These are phyloP conservation scores for Nudaria mundana DNA, from an alignment of 2,888 invertebrate species.

Conservation along the genomic window DNA sequence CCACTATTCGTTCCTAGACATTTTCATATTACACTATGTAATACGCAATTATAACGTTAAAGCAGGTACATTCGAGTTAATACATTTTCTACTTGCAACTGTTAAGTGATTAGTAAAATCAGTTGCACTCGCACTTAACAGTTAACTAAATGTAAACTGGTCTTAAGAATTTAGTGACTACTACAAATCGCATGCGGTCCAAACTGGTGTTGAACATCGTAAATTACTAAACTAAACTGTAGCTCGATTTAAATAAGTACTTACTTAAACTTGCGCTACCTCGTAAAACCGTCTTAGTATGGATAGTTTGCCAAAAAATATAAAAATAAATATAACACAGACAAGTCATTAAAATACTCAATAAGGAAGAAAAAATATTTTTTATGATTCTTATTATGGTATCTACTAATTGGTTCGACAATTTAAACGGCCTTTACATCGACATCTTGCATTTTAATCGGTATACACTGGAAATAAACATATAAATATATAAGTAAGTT, in stretches of 20 bases:
- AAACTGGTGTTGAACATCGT: constrained; percentile 47
- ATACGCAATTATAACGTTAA: constrained; percentile 50
- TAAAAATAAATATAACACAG: constrained; percentile 52
- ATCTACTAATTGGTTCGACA: constrained; percentile 72
- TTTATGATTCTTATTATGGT: constrained; percentile 69
- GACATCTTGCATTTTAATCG: constrained; percentile 73
- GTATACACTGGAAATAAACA: constrained; percentile 66
- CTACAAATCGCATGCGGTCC: constrained; percentile 29
- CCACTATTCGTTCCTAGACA: constrained; percentile 62
- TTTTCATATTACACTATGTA: constrained; percentile 55
- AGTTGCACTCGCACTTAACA: constrained; percentile 16
- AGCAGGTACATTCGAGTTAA: too few relatives aligned
- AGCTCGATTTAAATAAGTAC: constrained; percentile 42
- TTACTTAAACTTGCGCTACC: constrained; percentile 62
- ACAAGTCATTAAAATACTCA: constrained; percentile 48
- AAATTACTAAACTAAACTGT: too few relatives aligned
- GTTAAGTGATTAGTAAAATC: too few relatives aligned
- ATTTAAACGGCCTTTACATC: constrained; percentile 65
- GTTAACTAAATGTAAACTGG: too few relatives aligned
- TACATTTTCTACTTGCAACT: too few relatives aligned
- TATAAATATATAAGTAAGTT: constrained; percentile 60
- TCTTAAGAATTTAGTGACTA: too few relatives aligned
- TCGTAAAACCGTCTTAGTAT: constrained; percentile 67
- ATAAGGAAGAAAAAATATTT: constrained; percentile 68
- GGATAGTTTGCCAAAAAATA: constrained; percentile 54